These are phyloP conservation scores for Spondyliosoma cantharus DNA, from an alignment of 2,797 vertebrate genomes.

Conservation along the genomic window DNA sequence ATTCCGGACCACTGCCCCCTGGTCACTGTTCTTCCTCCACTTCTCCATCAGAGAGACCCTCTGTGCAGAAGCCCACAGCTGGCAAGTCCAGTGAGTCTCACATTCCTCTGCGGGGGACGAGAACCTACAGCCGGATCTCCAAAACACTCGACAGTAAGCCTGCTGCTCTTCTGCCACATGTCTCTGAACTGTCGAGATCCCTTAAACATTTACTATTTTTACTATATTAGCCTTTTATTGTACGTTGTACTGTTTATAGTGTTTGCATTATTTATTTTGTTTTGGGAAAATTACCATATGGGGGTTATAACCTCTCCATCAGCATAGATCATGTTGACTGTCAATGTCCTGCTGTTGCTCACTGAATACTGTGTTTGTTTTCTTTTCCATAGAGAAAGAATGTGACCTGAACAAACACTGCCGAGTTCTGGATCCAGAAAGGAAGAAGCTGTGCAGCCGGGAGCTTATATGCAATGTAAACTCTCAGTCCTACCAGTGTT, in stretches of 20 bases:
- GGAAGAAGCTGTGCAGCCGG: constrained; percentile 87
- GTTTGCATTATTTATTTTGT: neutral
- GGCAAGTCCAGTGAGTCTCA: constrained; percentile 43
- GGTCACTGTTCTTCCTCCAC: constrained; percentile 57
- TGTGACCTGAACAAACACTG: constrained; percentile 89
- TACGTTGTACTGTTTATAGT: neutral
- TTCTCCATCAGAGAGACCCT: constrained; percentile 59
- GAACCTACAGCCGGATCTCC: constrained; percentile 79
- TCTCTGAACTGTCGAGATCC: neutral
- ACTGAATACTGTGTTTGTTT: constrained; percentile 54
- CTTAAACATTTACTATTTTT: neutral
- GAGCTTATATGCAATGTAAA: constrained; percentile 89
- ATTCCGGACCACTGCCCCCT: constrained; percentile 75
- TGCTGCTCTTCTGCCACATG: neutral
- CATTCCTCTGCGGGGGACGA: constrained; percentile 67
- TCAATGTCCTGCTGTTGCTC: constrained; percentile 32
- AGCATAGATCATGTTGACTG: constrained; percentile 25
- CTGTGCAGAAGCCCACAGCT: constrained; percentile 56
- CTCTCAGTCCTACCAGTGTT: neutral
- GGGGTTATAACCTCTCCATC: neutral
- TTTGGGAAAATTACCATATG: neutral
- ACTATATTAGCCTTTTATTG: neutral
- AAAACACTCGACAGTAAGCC: constrained; percentile 87
- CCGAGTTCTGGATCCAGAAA: constrained; percentile 86
- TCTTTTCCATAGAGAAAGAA: constrained; percentile 86